Evolutionary conservation across 2,113 vertebrate species (phyloP).

Genomic region (Microtus pennsylvanicus): DNA sequence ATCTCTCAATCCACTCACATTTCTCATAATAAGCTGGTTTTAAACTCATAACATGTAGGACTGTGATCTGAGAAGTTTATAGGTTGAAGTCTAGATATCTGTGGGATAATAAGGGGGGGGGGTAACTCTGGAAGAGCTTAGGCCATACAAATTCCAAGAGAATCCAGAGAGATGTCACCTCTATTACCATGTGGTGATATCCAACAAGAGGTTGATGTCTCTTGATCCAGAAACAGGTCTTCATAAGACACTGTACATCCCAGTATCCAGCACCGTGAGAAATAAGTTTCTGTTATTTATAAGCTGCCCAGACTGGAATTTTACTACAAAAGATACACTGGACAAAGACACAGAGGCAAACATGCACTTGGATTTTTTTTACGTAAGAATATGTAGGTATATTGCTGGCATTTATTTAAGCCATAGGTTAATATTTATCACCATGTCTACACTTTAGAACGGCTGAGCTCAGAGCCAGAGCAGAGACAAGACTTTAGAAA

Average conservation of each 20-base stretch:
- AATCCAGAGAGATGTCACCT: background rate
- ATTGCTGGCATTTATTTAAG: background rate
- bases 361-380: background rate
- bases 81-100: background rate
- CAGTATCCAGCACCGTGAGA: background rate
- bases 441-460: background rate
- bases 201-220: background rate
- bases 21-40: background rate
- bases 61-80: background rate
- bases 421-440: constrained; percentile 16
- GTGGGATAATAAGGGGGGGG: too few relatives aligned
- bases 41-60: background rate
- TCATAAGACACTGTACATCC: background rate
- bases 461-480: background rate
- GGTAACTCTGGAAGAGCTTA: background rate
- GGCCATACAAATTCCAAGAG: background rate
- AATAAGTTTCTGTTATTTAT: background rate
- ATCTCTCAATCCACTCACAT: background rate
- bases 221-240: background rate
- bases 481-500: background rate
- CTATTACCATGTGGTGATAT: background rate
- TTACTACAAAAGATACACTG: background rate
- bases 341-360: background rate
- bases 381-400: background rate
- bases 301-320: background rate